Conservation (phyloP, 2,888 invertebrate genomes). For the Caenorhabditis sp. region DNA sequence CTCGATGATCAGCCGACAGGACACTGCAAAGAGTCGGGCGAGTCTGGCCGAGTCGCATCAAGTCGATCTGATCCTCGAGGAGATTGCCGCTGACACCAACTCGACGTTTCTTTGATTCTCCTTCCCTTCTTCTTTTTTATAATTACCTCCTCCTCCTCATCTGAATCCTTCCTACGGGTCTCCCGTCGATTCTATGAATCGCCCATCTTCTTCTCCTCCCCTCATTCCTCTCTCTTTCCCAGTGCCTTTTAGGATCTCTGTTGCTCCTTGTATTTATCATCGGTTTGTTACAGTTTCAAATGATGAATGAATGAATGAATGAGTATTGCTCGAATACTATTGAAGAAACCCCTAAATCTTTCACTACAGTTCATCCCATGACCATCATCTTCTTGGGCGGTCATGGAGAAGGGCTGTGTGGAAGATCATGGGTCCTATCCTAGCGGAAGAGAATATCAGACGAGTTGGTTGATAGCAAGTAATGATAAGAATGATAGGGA, state of each 20-base stretch:
- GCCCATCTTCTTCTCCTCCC: background rate
- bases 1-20: constrained; percentile 51
- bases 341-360: background rate
- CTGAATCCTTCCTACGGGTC: constrained; percentile 19
- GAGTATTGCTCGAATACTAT: too few species aligned
- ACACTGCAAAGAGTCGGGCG: constrained; percentile 44
- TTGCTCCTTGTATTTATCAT: constrained; percentile 23
- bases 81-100: constrained; percentile 72
- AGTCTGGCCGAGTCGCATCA: constrained; percentile 57
- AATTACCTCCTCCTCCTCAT: too few species aligned
- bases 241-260: constrained; percentile 61
- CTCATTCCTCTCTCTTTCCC: background rate
- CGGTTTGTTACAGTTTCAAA: constrained; percentile 13
- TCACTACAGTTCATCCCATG: constrained; percentile 1
- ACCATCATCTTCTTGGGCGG: background rate
- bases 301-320: too few species aligned
- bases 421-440: too few species aligned
- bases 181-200: constrained; percentile 34
- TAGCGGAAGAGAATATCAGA: too few species aligned
- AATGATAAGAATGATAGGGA: background rate
- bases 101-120: constrained; percentile 70
- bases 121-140: constrained; percentile 14
- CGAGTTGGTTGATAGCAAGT: background rate
- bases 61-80: constrained; percentile 72
- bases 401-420: background rate